Evolutionary conservation across 1,140 invertebrate genomes (phyloP), one percentile per base, ranked within the genome.

Genomic region (Drosophila ironensis): DNA sequence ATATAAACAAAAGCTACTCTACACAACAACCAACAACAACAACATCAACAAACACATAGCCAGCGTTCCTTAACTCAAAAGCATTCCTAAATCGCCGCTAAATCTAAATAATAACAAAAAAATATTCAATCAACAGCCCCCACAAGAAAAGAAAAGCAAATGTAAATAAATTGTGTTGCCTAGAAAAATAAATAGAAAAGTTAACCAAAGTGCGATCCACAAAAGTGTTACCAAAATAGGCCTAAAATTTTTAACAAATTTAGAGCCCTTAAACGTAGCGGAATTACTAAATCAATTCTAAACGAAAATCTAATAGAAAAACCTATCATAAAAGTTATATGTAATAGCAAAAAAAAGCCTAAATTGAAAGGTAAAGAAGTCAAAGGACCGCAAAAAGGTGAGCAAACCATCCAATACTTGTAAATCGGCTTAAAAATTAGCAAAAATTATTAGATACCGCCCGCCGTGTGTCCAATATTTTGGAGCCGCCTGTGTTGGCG

Each of bases 11-110:
- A 12, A n/a, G 11, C 12, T 12, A 33, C 11, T 27, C 28, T 33
- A 56, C 44, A 81, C 50, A 57, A 40, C 24, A 60, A 70, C 3
- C 28, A 30, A 30, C 11, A 33, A 54, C 45, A 54, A 28, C 53
- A 35, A 59, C 45, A 51, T 61, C 69, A 74, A 66, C 37, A 69
- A 30, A 48, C 25, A 57, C 63, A 70, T 61, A 84, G 74, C 80
- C 66, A 86, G 78, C 80, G 78, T 84, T 84, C 78, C 78, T 84
- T 64, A 78, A 84, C 81, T 84, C 80, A 86, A 71, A n/a, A 86
- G 82, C 80, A 84, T 84, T 84, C 78, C 78, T 84, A 84, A n/a
- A 71, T 48, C 52, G 50, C 57, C 48, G 80, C 47, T 69, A 61
- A 14, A 80, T 54, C 19, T 40, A 38, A 42, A 71, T 22, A 50